A percentile compares a stretch with the other conserved stretches of the same genome.
phyloP scores from a whole-genome alignment of 2,113 vertebrate species.

The Picathartes gymnocephalus region DNA sequence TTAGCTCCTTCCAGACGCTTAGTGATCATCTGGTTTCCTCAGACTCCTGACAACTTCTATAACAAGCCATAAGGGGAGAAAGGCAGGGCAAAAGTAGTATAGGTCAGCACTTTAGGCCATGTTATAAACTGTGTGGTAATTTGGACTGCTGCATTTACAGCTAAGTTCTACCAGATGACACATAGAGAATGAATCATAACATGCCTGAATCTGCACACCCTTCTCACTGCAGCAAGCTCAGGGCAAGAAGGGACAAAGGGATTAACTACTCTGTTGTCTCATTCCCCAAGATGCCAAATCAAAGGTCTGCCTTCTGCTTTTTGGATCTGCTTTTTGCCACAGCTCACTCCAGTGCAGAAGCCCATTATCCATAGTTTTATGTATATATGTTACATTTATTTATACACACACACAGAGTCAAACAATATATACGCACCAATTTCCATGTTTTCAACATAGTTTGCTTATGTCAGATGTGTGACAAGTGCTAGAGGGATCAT shows the following conservation, averaged over 20 bases:
- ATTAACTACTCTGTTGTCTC: neutral
- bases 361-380: neutral
- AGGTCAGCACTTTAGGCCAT: neutral
- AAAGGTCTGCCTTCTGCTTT: neutral
- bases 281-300: neutral
- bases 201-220: constrained; percentile 22
- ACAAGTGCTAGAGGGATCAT: neutral
- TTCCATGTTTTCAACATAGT: neutral
- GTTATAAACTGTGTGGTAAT: constrained; percentile 15
- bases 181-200: constrained; percentile 34
- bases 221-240: constrained; percentile 38
- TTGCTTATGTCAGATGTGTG: neutral
- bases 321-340: neutral
- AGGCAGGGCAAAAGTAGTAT: neutral
- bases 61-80: neutral
- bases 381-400: neutral
- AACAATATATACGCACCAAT: neutral
- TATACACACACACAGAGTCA: neutral
- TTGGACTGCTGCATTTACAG: constrained; percentile 38
- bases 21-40: neutral
- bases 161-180: constrained; percentile 71
- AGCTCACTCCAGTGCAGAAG: neutral
- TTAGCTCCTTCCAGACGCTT: neutral
- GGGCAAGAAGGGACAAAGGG: constrained; percentile 14
- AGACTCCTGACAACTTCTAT: neutral